A percentile compares a stretch with the other conserved stretches of the same genome.
Conservation (phyloP, 1,140 invertebrate species). For the Adelges cooleyi region DNA sequence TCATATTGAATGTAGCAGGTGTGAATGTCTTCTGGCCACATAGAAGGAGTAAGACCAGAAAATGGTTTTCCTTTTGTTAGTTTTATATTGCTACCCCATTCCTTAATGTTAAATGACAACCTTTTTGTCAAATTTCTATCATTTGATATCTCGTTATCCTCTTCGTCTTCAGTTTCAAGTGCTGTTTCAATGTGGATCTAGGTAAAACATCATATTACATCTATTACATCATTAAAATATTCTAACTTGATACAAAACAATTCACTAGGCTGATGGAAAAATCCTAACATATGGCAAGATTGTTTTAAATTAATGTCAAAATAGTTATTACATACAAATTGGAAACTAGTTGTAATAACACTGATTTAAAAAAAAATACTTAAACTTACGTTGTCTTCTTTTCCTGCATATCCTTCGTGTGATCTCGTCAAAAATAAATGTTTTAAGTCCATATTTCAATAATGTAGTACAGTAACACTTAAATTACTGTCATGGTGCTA, state of each 20-base stretch:
- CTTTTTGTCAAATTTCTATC: too few relatives aligned
- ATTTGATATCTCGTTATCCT: slow-evolving; percentile 42
- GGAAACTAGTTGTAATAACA: background rate
- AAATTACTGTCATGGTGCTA: too few relatives aligned
- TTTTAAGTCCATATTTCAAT: slow-evolving; percentile 10
- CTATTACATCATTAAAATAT: too few relatives aligned
- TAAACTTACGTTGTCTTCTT: slow-evolving; percentile 54
- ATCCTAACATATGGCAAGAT: too few relatives aligned
- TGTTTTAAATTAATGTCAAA: background rate
- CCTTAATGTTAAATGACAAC: too few relatives aligned
- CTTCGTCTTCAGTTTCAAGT: slow-evolving; percentile 71
- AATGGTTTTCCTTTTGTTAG: slow-evolving; percentile 67
- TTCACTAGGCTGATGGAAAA: too few relatives aligned
- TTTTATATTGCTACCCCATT: slow-evolving; percentile 35
- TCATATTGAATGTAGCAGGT: slow-evolving; percentile 42
- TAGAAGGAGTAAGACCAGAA: slow-evolving; percentile 84
- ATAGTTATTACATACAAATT: background rate
- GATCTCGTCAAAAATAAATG: slow-evolving; percentile 20
- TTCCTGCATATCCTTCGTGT: slow-evolving; percentile 76
- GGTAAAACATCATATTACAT: too few relatives aligned
- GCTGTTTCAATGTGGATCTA: slow-evolving; percentile 28
- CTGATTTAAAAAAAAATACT: background rate
- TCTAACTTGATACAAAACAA: too few relatives aligned
- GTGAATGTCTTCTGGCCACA: slow-evolving; percentile 93
- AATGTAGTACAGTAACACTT: too few relatives aligned